A percentile compares a stretch with the other conserved stretches of the same genome.
phyloP scores from a whole-genome alignment of 2,888 invertebrate species.

The Drosophila eohydei region DNA sequence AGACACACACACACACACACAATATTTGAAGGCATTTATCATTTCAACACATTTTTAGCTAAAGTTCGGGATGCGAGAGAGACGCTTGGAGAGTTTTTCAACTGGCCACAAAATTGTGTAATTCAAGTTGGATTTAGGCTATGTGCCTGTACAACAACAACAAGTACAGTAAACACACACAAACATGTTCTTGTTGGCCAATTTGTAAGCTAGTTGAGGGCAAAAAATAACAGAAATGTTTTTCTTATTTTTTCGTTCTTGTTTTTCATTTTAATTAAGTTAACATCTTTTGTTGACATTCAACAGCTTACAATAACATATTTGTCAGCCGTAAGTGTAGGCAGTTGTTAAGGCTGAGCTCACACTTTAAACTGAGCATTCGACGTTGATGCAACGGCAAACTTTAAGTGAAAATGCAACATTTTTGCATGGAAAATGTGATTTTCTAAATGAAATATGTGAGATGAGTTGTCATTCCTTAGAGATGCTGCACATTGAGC shows the following conservation, averaged over 20 bases:
- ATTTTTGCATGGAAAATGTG: not conserved
- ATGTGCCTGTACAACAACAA: constrained; percentile 23
- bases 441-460: not conserved
- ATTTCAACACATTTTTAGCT: constrained; percentile 44
- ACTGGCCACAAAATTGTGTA: constrained; percentile 48
- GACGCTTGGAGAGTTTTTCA: not conserved
- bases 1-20: not conserved
- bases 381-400: not conserved
- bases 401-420: not conserved
- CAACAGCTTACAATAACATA: constrained; percentile 1
- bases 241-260: constrained; percentile 8
- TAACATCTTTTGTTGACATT: constrained; percentile 41
- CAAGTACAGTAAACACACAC: not conserved
- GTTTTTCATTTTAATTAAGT: constrained; percentile 50
- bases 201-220: constrained; percentile 23
- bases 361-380: not conserved
- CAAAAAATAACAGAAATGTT: not conserved
- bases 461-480: not conserved
- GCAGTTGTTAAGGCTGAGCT: not conserved
- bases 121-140: constrained; percentile 49
- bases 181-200: constrained; percentile 9
- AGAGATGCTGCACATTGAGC: not conserved
- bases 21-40: constrained; percentile 26
- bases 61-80: not conserved
- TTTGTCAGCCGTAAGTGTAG: not conserved